Conservation (phyloP, 2,113 vertebrate genomes). For the Corythornis vintsioides region DNA sequence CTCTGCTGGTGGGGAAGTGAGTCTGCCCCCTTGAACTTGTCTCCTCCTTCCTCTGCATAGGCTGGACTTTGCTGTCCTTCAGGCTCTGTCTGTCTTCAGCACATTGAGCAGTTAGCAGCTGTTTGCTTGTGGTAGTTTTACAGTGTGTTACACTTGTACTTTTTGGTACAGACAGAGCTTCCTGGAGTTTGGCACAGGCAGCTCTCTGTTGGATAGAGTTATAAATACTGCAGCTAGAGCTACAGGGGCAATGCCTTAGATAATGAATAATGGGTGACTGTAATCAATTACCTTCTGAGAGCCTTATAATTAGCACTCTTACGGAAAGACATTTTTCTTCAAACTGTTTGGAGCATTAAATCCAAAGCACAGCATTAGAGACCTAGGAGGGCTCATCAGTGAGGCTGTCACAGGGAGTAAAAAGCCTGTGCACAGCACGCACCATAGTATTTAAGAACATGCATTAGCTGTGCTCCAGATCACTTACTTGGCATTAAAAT, state of each 20-base stretch:
- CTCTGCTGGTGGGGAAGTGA: neutral
- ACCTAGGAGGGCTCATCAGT: constrained; percentile 39
- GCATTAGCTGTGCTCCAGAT: neutral
- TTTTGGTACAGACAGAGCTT: neutral
- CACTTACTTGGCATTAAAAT: constrained; percentile 22
- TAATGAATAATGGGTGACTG: neutral
- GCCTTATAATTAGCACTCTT: constrained; percentile 23
- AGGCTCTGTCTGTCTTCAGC: neutral
- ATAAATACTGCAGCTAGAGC: neutral
- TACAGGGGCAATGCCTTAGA: constrained; percentile 3
- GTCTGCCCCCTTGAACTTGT: neutral
- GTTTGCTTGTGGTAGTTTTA: neutral
- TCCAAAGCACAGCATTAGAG: neutral
- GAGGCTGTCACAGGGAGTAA: neutral
- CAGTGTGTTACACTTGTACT: neutral
- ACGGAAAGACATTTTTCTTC: constrained; percentile 2
- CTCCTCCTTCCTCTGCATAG: neutral
- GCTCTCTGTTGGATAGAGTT: neutral
- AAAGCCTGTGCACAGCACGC: constrained; percentile 47
- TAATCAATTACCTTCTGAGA: constrained; percentile 20
- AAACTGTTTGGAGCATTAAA: constrained; percentile 18
- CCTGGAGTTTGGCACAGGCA: neutral
- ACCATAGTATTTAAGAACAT: neutral
- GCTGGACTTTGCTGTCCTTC: neutral
- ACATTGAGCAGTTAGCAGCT: neutral